phyloP scores from a whole-genome alignment of 2,113 vertebrate genomes.

The Cisticola juncidis region DNA sequence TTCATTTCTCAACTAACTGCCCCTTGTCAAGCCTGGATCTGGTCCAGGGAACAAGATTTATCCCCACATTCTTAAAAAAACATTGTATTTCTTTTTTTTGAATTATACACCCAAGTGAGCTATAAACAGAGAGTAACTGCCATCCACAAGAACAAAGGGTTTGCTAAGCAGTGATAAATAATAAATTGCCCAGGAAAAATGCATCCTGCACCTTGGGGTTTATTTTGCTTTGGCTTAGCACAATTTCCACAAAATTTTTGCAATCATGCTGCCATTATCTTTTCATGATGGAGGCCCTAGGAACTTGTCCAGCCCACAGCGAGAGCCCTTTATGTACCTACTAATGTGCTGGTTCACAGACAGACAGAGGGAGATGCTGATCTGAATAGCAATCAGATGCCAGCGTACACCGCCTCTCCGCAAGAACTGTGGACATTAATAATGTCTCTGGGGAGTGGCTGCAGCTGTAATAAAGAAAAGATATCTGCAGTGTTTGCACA shows the following conservation, averaged over 20 bases:
- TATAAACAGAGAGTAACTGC: slow-evolving; percentile 54
- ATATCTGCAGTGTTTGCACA: slow-evolving; percentile 5
- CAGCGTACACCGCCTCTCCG: neutral
- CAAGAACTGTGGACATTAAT: slow-evolving; percentile 51
- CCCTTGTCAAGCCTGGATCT: neutral
- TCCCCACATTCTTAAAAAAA: neutral
- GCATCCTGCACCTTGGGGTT: neutral
- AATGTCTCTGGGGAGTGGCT: slow-evolving; percentile 56
- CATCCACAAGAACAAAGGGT: neutral
- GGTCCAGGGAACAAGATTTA: neutral
- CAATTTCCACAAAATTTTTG: slow-evolving; percentile 17
- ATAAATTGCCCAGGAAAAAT: neutral
- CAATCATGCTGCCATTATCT: neutral
- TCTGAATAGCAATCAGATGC: slow-evolving; percentile 68
- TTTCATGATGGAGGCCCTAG: neutral
- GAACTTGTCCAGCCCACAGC: slow-evolving; percentile 16
- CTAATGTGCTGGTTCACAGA: slow-evolving; percentile 53
- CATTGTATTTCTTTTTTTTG: neutral
- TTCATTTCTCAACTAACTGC: neutral
- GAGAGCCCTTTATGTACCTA: slow-evolving; percentile 58
- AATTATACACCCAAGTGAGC: slow-evolving; percentile 30
- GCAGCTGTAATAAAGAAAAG: slow-evolving; percentile 61
- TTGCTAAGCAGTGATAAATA: slow-evolving; percentile 16
- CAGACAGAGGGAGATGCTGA: slow-evolving; percentile 56
- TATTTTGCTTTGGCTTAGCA: slow-evolving; percentile 14